Percentiles rank a stretch among this genome's conserved stretches.
Evolutionary conservation across 1,140 invertebrate genomes (phyloP).

Genomic region (Camponotus vicinus): DNA sequence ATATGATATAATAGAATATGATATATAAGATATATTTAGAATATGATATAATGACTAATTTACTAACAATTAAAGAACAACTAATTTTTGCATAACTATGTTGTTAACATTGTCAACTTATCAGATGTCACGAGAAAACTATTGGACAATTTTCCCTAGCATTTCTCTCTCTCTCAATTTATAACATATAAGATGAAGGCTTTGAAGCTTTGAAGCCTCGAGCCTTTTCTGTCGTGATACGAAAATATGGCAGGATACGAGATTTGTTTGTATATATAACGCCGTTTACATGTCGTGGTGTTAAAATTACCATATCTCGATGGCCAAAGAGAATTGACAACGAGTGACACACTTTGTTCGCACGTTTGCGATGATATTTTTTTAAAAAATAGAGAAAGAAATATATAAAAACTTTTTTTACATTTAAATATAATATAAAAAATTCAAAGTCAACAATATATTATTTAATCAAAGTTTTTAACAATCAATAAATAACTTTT

Average conservation of each 20-base stretch:
- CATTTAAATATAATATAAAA: neutral
- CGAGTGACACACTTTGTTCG: neutral
- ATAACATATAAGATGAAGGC: neutral
- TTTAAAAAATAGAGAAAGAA: neutral
- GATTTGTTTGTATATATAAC: slow-evolving; percentile 15
- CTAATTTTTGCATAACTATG: slow-evolving; percentile 1
- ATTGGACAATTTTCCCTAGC: neutral
- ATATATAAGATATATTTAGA: neutral
- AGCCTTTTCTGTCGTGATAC: slow-evolving; percentile 3
- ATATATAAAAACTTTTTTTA: neutral
- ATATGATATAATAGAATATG: too few species aligned
- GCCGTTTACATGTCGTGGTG: neutral
- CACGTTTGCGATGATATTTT: neutral
- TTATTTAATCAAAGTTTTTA: neutral
- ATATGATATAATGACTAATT: neutral
- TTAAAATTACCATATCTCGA: slow-evolving; percentile 25
- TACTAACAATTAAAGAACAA: too few species aligned
- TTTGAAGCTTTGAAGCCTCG: slow-evolving; percentile 19
- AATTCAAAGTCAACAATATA: neutral
- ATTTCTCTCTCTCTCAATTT: slow-evolving; percentile 12
- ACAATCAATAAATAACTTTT: neutral
- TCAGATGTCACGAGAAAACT: slow-evolving; percentile 12
- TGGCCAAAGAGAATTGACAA: neutral
- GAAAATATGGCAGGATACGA: neutral
- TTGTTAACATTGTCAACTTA: neutral